Evolutionary conservation across 2,113 vertebrate genomes (phyloP), one percentile per base, ranked within the genome.

Genomic region (Psittacus erithacus): DNA sequence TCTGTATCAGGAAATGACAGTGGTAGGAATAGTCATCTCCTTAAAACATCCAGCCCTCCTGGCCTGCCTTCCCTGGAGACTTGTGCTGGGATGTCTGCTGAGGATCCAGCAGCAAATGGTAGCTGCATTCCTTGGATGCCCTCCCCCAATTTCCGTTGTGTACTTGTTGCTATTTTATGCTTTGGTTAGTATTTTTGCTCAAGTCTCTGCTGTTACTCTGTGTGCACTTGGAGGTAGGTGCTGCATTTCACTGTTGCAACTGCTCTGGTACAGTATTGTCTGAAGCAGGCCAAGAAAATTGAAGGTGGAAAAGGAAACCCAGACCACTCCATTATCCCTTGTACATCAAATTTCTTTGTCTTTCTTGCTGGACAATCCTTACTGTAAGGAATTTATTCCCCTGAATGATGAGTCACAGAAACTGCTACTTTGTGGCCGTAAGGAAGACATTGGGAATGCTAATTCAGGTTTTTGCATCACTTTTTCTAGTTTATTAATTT

Each of bases 211-310:
- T 0, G 0, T 35, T 28, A 6, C 1, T 12, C 20, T 2, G 11
- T 4, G 13, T 1, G 29, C 5, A 2, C 38, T 19, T 3, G 7
- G 0, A 4, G 43, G 60, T 2, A 4, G 3, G 2, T 6, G 38
- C 46, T 11, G 43, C 0, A 0, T 24, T 28, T 18, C 3, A 4
- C 1, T 15, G 1, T 18, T 3, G 15, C 1, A 1, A 1, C 24
- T 23, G 49, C 29, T 17, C 29, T 24, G 41, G 23, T 23, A 3
- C 31, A 4, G 67, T 4, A 0, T 11, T 44, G 43, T 28, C 27
- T n/a, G 46, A 13, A 35, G 44, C 1, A 39, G 27, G 15, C 44
- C 9, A 6, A 41, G 70, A 11, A 11, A 19, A 13, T 1, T 6
- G 70, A 20, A 43, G 44, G 46, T 78, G 59, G 59, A 13, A 33